Percentiles rank a stretch among this genome's conserved stretches.
These are phyloP conservation scores for Myoxocephalus aenaeus DNA, from an alignment of 2,797 vertebrate genomes.

Conservation along the genomic window DNA sequence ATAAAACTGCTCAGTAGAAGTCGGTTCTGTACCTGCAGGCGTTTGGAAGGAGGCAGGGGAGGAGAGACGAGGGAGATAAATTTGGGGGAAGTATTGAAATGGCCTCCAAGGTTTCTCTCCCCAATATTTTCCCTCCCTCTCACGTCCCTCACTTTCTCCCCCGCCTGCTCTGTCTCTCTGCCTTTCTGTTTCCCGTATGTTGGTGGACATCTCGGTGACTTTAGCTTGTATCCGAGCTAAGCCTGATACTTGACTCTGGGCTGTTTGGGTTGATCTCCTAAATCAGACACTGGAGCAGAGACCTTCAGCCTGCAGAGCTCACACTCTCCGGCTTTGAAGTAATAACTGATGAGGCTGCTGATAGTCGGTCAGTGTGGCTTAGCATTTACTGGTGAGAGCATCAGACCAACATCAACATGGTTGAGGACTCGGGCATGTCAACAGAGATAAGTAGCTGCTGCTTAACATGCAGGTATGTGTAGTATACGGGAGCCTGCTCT, in stretches of 20 bases:
- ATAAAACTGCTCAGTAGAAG: constrained; percentile 88
- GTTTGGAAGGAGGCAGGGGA: constrained; percentile 67
- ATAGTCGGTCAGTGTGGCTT: constrained; percentile 32
- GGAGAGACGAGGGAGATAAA: constrained; percentile 83
- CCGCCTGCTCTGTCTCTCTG: constrained; percentile 19
- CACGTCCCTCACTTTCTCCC: constrained; percentile 40
- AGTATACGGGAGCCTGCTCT: neutral
- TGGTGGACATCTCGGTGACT: constrained; percentile 57
- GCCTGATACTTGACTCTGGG: constrained; percentile 72
- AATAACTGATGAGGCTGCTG: constrained; percentile 62
- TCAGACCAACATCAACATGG: constrained; percentile 41
- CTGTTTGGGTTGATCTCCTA: constrained; percentile 62
- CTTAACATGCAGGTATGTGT: neutral
- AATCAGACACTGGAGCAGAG: constrained; percentile 53
- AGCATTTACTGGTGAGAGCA: constrained; percentile 52
- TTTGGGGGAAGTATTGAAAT: constrained; percentile 84
- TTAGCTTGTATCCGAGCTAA: constrained; percentile 62
- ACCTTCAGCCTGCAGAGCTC: constrained; percentile 58
- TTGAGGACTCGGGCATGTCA: constrained; percentile 27
- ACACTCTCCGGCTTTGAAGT: constrained; percentile 48
- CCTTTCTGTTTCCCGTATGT: constrained; percentile 30
- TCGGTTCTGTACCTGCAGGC: constrained; percentile 88
- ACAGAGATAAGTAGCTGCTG: constrained; percentile 41
- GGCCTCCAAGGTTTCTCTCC: constrained; percentile 66
- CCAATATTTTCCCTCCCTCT: constrained; percentile 22